Evolutionary conservation across 2,113 vertebrate genomes (phyloP), one percentile per base, ranked within the genome.

Genomic region (Seriola rivoliana): DNA sequence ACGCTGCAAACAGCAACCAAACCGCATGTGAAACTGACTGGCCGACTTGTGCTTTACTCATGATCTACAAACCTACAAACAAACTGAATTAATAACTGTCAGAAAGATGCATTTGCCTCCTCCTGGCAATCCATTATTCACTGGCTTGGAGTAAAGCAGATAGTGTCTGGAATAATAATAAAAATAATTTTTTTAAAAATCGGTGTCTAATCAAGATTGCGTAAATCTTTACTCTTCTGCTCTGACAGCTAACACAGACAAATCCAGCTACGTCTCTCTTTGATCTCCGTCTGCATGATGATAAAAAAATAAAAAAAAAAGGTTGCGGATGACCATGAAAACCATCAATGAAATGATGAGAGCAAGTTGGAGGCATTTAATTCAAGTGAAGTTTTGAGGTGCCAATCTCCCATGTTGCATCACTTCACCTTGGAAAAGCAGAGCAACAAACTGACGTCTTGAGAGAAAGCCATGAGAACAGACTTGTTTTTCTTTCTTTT

Each of bases 121-220:
- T 70, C 21, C 50, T 71, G 84, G 85, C 78, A 88, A 72, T 57
- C 67, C 74, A 83, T 89, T 68, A 80, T 85, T 85, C 85, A 85
- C 38, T 13, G 52, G 63, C 79, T 81, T 11, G 14, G 48, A 74
- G 50, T 71, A 66, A 72, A 84, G 58, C 65, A 38, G 78, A 59
- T 60, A 62, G 54, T 67, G 80, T 82, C 77, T 86, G 13, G 75
- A 80, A 92, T 89, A 80, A 81, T 66, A 85, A 88, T 14, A 6
- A n/a, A 14, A 10, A 52, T 71, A 68, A 42, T 42, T 10, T 2
- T 11, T 10, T 10, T 2, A 9, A 65, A 84, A 75, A 75, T 73
- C 34, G 21, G 16, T 57, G 69, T 89, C 66, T 89, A 58, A 82
- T 90, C 66, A 81, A 79, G 76, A 59, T 75, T 66, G 46, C 14